These are phyloP conservation scores for Labeo catla DNA, from an alignment of 2,113 vertebrate genomes.

Conservation along the genomic window DNA sequence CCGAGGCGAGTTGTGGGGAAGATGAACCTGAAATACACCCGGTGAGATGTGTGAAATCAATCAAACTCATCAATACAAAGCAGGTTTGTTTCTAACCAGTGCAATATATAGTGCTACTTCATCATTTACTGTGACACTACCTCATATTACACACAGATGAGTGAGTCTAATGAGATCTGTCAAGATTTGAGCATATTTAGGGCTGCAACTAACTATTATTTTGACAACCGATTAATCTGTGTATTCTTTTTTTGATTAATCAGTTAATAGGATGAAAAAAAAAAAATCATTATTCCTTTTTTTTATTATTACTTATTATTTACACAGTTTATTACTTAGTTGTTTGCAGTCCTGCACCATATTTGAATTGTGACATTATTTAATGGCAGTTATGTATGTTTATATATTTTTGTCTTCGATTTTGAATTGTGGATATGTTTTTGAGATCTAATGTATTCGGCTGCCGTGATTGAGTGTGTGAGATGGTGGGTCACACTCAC, in stretches of 20 bases:
- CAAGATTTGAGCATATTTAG: background rate
- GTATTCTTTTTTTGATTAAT: background rate
- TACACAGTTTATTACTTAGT: background rate
- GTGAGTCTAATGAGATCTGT: background rate
- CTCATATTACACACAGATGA: background rate
- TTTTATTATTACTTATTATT: background rate
- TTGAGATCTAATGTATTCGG: background rate
- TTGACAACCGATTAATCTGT: background rate
- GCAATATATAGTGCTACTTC: background rate
- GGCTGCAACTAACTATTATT: background rate
- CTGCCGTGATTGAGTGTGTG: background rate
- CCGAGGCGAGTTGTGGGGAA: conserved; percentile 93
- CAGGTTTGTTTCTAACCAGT: background rate
- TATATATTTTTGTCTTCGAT: background rate
- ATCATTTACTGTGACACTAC: background rate
- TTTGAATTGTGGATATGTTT: background rate
- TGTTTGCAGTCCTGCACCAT: background rate
- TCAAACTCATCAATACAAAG: background rate
- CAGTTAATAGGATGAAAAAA: background rate
- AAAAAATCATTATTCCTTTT: background rate
- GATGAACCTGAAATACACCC: conserved; percentile 83
- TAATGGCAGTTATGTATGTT: background rate
- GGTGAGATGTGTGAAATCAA: background rate
- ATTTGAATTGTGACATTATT: background rate
- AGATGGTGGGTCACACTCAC: conserved; percentile 75